Evolutionary conservation across 2,797 vertebrate genomes (phyloP), one percentile per base, ranked within the genome.

Genomic region (Heliangelus exortis): DNA sequence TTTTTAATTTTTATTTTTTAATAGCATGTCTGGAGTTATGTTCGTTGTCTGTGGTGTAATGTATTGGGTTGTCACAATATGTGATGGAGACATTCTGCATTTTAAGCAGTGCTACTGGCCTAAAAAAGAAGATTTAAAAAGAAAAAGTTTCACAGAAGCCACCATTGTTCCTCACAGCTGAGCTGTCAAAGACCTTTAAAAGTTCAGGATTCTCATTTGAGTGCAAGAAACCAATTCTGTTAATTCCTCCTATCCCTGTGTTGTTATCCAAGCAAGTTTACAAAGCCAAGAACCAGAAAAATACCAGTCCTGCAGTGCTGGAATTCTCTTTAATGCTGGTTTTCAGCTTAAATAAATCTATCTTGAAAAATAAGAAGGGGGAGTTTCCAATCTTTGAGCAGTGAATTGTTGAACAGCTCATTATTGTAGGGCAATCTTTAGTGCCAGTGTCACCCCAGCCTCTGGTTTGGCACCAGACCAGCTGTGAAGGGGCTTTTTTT

Each of bases 1-100:
- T 41, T 41, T 41, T 14, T 14, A 41, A 41, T 15, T 41, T 31
- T 53, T 28, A 28, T 53, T 53, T 53, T 53, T 53, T 53, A 29
- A 88, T 97, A 97, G 97, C 98, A 98, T 97, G 97, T 97, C 66
- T 92, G 96, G 91, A 96, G 93, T 97, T 96, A 71, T 4, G 97
- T 97, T 97, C 55, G 50, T n/a, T 96, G 97, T 97, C 94, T 88
- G 94, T 97, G 97, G 92, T 97, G 96, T 97, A 86, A 87, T 1
- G 87, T 96, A 94, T 93, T 61, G 78, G 95, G 87, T 85, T 95
- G 88, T 96, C 88, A 57, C 67, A 25, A 23, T 82, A 20, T 93
- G 83, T 65, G 67, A 89, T 76, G 95, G 97, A 91, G 92, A 95
- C 96, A 89, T 96, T 96, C 96, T 97, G 97, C 96, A 96, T 96